phyloP scores from a whole-genome alignment of 1,140 invertebrate genomes.

The Chelonus insularis region DNA sequence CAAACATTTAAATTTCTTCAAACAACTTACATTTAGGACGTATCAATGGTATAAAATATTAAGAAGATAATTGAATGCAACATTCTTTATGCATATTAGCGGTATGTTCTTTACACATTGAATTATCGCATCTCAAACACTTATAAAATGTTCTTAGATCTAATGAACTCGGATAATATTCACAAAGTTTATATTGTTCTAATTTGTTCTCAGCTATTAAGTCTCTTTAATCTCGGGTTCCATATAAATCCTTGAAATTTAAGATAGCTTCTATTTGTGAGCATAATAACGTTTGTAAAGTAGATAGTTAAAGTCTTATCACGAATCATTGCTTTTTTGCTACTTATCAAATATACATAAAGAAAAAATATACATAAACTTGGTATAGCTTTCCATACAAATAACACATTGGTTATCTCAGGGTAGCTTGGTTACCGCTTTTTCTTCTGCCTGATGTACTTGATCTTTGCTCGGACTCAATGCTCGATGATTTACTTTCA shows the following conservation, averaged over 20 bases:
- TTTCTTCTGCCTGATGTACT: not conserved
- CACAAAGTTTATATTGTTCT: not conserved
- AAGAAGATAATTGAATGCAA: not conserved
- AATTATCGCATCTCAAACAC: not conserved
- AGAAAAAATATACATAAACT: constrained; percentile 19
- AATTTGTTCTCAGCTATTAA: not conserved
- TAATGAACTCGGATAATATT: not conserved
- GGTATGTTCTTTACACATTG: not conserved
- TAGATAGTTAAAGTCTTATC: not conserved
- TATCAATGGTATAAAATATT: not conserved
- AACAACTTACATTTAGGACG: not conserved
- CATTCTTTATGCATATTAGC: not conserved
- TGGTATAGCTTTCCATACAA: constrained; percentile 26
- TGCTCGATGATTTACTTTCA: not conserved
- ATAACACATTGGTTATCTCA: constrained; percentile 45
- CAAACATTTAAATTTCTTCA: not conserved
- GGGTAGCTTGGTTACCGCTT: constrained; percentile 22
- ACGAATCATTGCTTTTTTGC: not conserved
- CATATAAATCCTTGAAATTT: not conserved
- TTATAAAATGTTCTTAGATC: not conserved
- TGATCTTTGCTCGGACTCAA: not conserved
- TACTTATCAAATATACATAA: not conserved
- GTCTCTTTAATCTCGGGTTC: not conserved
- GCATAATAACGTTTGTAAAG: not conserved
- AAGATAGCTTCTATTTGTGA: not conserved